Conservation (phyloP, 2,888 invertebrate genomes). For the Sicus ferrugineus region DNA sequence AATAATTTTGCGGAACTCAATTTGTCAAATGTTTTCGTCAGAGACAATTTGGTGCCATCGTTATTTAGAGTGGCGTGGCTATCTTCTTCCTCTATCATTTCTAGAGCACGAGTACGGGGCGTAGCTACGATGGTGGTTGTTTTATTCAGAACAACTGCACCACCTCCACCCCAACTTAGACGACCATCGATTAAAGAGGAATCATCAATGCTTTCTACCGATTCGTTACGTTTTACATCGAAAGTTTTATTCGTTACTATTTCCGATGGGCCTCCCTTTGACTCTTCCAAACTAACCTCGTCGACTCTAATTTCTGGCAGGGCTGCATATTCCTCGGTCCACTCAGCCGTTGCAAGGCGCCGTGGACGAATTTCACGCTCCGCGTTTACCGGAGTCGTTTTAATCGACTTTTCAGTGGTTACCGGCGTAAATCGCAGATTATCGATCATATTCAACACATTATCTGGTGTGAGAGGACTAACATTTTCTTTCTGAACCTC, state of each 20-base stretch:
- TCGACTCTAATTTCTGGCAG: constrained; percentile 33
- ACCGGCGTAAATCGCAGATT: constrained; percentile 61
- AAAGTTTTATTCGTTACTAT: constrained; percentile 57
- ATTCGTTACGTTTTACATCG: constrained; percentile 51
- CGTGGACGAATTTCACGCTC: constrained; percentile 55
- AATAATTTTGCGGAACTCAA: constrained; percentile 19
- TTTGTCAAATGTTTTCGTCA: constrained; percentile 20
- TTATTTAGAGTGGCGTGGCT: background rate
- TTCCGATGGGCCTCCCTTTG: constrained; percentile 29
- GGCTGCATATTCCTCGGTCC: constrained; percentile 38
- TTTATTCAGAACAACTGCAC: constrained; percentile 47
- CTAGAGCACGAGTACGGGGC: constrained; percentile 49
- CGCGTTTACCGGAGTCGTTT: constrained; percentile 40
- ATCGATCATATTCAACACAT: constrained; percentile 57
- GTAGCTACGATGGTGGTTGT: constrained; percentile 53
- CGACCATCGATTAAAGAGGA: constrained; percentile 40
- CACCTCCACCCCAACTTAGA: constrained; percentile 27
- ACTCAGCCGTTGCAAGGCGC: constrained; percentile 47
- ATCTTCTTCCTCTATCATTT: constrained; percentile 60
- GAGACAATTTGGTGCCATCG: background rate
- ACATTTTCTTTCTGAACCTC: constrained; percentile 63
- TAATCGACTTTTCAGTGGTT: constrained; percentile 38
- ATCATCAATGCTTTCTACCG: constrained; percentile 47
- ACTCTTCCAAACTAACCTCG: constrained; percentile 41
- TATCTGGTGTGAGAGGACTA: constrained; percentile 63